Conservation (phyloP, 1,140 invertebrate genomes). For the Pseudomyrmex gracilis region DNA sequence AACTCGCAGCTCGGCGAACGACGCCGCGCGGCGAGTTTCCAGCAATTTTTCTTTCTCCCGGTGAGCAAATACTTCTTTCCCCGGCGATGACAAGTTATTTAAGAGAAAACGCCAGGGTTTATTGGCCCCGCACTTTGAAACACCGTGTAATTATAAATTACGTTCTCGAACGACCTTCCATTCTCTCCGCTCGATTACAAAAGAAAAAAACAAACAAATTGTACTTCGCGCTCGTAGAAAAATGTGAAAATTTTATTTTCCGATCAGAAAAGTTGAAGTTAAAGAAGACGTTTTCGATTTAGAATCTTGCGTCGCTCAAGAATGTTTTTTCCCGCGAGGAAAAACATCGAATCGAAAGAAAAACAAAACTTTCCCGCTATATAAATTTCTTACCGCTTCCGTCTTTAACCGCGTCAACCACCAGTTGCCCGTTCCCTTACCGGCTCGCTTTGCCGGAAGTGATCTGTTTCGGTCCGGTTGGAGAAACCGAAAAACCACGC, state of each 20-base stretch:
- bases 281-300: background rate
- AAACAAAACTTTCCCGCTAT: background rate
- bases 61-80: background rate
- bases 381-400: constrained; percentile 21
- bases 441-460: constrained; percentile 9
- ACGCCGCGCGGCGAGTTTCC: background rate
- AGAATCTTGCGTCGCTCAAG: background rate
- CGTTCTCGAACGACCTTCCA: background rate
- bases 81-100: background rate
- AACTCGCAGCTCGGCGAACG: background rate
- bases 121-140: background rate
- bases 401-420: constrained; percentile 59
- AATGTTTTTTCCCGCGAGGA: background rate
- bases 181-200: background rate
- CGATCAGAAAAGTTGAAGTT: background rate
- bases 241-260: background rate
- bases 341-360: background rate
- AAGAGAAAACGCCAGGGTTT: background rate
- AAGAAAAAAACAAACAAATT: background rate
- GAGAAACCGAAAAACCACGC: constrained; percentile 33
- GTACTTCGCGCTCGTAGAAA: too few relatives aligned
- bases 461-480: constrained; percentile 32
- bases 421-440: constrained; percentile 58
- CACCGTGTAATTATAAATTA: background rate
- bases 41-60: background rate